Evolutionary conservation across 2,113 vertebrate species (phyloP), one percentile per base, ranked within the genome.

Genomic region (Pseudolaguvia tuberculata): DNA sequence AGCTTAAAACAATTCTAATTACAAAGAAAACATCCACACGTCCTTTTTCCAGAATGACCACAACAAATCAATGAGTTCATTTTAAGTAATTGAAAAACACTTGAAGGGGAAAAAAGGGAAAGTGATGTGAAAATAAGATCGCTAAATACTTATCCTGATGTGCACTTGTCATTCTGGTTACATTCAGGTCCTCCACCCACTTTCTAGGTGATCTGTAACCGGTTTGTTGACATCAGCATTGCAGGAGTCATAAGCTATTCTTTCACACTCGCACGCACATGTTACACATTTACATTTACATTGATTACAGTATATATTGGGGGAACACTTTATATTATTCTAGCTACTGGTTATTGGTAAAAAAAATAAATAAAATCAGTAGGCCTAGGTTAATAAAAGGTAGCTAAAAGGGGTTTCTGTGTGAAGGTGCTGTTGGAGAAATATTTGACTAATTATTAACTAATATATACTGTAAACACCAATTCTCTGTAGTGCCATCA

Each of bases 131-230:
- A 18, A n/a, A 8, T 6, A 12, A 50, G 56, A 29, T n/a, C 8
- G 14, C 42, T 31, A 52, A 27, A 20, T 27, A 58, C 21, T 50
- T 59, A 59, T 58, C 25, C 25, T 58, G 56, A n/a, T 17, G 59
- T 21, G 55, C 55, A 72, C 56, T 27, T 59, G 70, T 72, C 55
- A 15, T 48, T 59, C 70, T 14, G 42, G 70, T 72, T 58, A 72
- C 53, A 8, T 72, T 12, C 21, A 25, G 13, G 21, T 72, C 39
- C 56, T 59, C 56, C 70, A 50, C 70, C 70, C 42, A 59, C 21
- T 58, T 47, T 72, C 39, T 72, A 23, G 11, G 27, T 58, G 23
- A 48, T 29, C 47, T 72, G 39, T 48, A 58, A 72, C 70, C 70
- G 70, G 70, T 72, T 72, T 17, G 70, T 72, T 72, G 47, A 45